phyloP scores from a whole-genome alignment of 1,140 invertebrate species.

The Adoxophyes honmai region DNA sequence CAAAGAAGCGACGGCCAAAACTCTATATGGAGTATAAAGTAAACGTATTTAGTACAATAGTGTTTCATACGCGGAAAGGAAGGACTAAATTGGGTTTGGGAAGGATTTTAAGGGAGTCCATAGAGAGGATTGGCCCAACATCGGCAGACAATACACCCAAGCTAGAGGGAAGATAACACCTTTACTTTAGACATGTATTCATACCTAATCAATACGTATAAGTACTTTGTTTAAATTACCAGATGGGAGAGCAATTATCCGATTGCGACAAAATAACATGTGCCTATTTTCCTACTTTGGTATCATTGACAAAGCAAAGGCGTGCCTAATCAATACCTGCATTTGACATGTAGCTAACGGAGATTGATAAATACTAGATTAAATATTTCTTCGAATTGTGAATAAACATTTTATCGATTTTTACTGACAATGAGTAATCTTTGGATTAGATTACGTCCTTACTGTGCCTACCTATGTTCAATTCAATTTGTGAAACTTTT shows the following conservation, averaged over 20 bases:
- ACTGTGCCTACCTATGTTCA: neutral
- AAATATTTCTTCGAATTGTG: too few relatives aligned
- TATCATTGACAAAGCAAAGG: too few relatives aligned
- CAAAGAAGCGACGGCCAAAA: slow-evolving; percentile 65
- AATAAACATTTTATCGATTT: too few relatives aligned
- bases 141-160: slow-evolving; percentile 44
- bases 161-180: slow-evolving; percentile 49
- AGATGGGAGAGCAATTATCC: neutral
- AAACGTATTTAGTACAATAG: neutral
- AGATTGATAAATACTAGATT: too few relatives aligned
- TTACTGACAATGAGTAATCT: too few relatives aligned
- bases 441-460: neutral
- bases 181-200: slow-evolving; percentile 28
- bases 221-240: neutral
- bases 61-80: neutral
- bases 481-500: too few relatives aligned
- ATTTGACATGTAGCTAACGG: too few relatives aligned
- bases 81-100: slow-evolving; percentile 6
- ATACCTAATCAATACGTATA: neutral
- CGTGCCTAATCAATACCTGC: too few relatives aligned
- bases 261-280: neutral
- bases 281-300: too few relatives aligned
- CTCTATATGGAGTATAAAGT: slow-evolving; percentile 56
- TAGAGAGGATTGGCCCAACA: slow-evolving; percentile 71
- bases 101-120: slow-evolving; percentile 32